Evolutionary conservation across 2,888 invertebrate species (phyloP).

Genomic region (Antheraea yamamai): DNA sequence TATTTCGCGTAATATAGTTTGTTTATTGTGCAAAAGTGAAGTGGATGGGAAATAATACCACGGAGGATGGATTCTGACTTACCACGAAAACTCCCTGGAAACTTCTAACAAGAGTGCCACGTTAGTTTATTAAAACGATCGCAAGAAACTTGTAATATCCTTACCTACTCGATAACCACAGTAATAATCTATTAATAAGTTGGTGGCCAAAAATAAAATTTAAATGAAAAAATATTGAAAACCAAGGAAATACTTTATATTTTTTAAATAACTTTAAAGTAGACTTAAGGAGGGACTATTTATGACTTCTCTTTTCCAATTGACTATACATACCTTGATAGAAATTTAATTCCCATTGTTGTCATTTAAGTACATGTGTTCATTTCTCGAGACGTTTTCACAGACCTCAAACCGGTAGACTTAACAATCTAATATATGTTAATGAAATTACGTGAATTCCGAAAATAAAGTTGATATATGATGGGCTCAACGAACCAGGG

Average conservation of each 20-base stretch:
- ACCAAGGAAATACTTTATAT: not conserved
- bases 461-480: not conserved
- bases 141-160: no score
- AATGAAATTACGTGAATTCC: not conserved
- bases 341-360: not conserved
- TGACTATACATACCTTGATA: not conserved
- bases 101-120: no score
- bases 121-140: no score
- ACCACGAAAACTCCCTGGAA: no score
- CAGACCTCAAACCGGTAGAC: not conserved
- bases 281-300: not conserved
- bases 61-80: no score
- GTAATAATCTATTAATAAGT: not conserved
- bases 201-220: not conserved
- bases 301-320: not conserved
- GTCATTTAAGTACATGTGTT: not conserved
- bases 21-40: no score
- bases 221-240: no score
- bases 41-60: no score
- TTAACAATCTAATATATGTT: not conserved
- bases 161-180: no score
- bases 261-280: not conserved
- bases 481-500: not conserved
- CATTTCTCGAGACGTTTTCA: not conserved
- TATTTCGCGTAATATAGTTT: no score